phyloP scores from a whole-genome alignment of 2,797 vertebrate genomes.

The Ceryle rudis region DNA sequence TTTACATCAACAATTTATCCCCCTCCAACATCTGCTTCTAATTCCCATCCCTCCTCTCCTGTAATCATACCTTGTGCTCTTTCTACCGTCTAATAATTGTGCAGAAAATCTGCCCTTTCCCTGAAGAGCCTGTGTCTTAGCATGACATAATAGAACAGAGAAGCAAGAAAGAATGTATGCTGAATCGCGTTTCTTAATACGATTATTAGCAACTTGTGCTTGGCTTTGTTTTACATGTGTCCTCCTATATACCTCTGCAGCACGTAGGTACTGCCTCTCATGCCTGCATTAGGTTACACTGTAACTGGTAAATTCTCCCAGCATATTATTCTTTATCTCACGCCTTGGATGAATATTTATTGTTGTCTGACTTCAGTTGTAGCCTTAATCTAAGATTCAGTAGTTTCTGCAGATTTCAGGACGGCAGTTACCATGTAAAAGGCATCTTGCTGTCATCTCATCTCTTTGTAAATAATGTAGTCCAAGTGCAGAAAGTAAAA shows the following conservation, averaged over 20 bases:
- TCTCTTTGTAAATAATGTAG: neutral
- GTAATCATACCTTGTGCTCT: neutral
- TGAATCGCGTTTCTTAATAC: neutral
- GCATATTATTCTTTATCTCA: too few species aligned
- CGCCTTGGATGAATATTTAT: neutral
- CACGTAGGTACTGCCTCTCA: neutral
- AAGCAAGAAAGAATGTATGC: neutral
- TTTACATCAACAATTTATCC: neutral
- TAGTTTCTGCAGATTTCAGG: neutral
- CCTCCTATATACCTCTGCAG: neutral
- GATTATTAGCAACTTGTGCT: neutral
- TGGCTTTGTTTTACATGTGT: neutral
- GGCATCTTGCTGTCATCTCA: neutral
- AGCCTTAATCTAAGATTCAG: neutral
- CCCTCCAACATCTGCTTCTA: neutral
- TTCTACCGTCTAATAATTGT: neutral
- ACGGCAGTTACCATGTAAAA: neutral
- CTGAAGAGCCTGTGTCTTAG: neutral
- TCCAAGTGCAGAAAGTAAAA: neutral
- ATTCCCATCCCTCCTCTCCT: neutral
- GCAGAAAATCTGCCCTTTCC: neutral
- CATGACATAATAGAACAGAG: neutral
- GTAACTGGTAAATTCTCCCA: neutral
- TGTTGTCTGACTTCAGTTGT: neutral
- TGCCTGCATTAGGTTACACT: fast-evolving